These are phyloP conservation scores for Keiferia lycopersicella DNA, from an alignment of 2,888 invertebrate genomes.

Conservation along the genomic window DNA sequence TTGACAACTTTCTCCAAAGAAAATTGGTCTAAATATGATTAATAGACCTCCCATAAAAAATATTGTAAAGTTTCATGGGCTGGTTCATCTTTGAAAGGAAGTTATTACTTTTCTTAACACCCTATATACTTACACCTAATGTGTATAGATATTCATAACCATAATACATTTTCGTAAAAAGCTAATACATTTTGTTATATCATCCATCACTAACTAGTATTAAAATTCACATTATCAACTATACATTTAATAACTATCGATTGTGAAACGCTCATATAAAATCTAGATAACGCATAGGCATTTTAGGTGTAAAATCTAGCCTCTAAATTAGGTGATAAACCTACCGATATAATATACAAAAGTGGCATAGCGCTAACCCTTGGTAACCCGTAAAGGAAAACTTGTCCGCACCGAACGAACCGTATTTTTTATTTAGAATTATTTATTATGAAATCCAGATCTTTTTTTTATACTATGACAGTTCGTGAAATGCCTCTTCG, in stretches of 20 bases:
- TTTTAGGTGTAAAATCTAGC: constrained; percentile 5
- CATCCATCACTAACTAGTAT: constrained; percentile 33
- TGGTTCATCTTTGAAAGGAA: no score
- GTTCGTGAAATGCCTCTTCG: no score
- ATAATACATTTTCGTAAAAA: constrained; percentile 52
- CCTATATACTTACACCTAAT: not conserved
- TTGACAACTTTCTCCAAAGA: no score
- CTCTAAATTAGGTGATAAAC: not conserved
- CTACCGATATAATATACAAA: not conserved
- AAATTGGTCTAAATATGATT: no score
- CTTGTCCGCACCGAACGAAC: no score
- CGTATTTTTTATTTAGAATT: no score
- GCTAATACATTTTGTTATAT: constrained; percentile 47
- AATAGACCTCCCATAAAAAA: no score
- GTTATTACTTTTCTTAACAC: not conserved
- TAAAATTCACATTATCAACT: constrained; percentile 54
- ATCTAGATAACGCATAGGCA: constrained; percentile 62
- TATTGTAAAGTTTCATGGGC: no score
- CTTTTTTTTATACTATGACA: no score
- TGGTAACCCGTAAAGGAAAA: no score
- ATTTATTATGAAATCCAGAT: no score
- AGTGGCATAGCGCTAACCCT: not conserved
- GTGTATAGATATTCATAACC: constrained; percentile 37
- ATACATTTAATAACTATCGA: constrained; percentile 45
- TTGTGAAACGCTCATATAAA: constrained; percentile 70